phyloP scores from a whole-genome alignment of 2,797 vertebrate species.

The Rhinichthys osculus region DNA sequence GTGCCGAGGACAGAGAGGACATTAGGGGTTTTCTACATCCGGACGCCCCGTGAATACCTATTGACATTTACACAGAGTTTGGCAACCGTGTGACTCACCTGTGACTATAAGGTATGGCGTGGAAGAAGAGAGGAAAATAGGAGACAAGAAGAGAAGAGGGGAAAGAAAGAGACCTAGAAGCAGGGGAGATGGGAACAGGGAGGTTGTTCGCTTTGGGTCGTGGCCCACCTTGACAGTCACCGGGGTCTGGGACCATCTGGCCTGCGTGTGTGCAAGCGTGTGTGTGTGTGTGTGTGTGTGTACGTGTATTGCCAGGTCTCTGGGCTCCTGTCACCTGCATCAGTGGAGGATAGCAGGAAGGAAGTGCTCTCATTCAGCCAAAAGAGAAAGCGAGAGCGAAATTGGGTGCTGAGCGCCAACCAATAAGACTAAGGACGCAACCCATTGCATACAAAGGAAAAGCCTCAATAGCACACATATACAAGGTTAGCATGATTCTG shows the following conservation, averaged over 20 bases:
- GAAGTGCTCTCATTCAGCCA: slow-evolving; percentile 61
- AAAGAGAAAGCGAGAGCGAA: slow-evolving; percentile 46
- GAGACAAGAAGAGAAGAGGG: slow-evolving; percentile 37
- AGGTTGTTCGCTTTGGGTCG: slow-evolving; percentile 59
- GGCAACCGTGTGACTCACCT: slow-evolving; percentile 53
- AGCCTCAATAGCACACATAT: slow-evolving; percentile 53
- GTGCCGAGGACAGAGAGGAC: not conserved
- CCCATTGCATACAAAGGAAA: slow-evolving; percentile 34
- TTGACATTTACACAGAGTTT: slow-evolving; percentile 53
- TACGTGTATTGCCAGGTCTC: slow-evolving; percentile 63
- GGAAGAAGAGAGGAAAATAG: not conserved
- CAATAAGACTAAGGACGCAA: slow-evolving; percentile 32
- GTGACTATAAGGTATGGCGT: slow-evolving; percentile 49
- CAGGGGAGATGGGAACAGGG: slow-evolving; percentile 35
- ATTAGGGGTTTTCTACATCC: slow-evolving; percentile 1
- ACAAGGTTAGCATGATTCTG: slow-evolving; percentile 75
- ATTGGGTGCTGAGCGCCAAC: slow-evolving; percentile 28
- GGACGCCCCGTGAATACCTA: slow-evolving; percentile 5
- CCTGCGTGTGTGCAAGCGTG: slow-evolving; percentile 52
- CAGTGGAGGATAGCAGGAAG: slow-evolving; percentile 67
- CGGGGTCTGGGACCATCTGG: slow-evolving; percentile 69
- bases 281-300: slow-evolving; percentile 54
- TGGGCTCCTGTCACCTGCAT: slow-evolving; percentile 68
- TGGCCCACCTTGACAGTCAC: slow-evolving; percentile 67
- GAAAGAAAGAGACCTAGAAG: slow-evolving; percentile 20